Evolutionary conservation across 1,140 invertebrate species (phyloP), one percentile per base, ranked within the genome.

Genomic region (Lysiphlebus fabarum): DNA sequence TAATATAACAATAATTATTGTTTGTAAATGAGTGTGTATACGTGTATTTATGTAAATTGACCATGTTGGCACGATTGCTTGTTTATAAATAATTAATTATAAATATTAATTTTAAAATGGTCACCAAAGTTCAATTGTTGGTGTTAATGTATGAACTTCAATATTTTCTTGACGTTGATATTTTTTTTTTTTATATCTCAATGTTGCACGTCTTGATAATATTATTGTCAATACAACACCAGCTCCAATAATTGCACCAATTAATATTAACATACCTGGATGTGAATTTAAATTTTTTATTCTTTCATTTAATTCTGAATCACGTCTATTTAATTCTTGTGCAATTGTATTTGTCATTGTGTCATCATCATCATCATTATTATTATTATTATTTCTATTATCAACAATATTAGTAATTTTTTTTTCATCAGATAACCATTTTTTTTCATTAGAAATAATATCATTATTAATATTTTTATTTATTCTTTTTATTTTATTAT

Each of bases 111-210:
- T 51, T 10, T 47, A 54, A 48, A 51, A 49, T 42, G 83, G 85
- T 88, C 86, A 88, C 86, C 87, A 89, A 17, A 87, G 79, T 65
- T 87, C 86, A 4, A 84, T 82, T 9, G 85, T 78, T 7, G 80
- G 83, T 7, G 85, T 83, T 63, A 88, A 81, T 71, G 83, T 86
- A 59, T 83, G 83, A 67, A 87, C 86, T 68, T 87, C 86, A 73
- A 87, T 86, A 70, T 86, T 85, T 64, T 87, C 83, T 64, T 82
- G 78, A 10, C 72, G 71, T 37, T 78, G 74, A 61, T 76, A 76
- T 58, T 71, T 77, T 49, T 77, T 75, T 45, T 77, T 74, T 65
- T 72, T 59, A 4, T 26, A 26, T 38, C 63, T 65, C 8, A 69
- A 60, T 6, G 68, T 71, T 4, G 72, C 73, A 4, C 73, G 70